A percentile compares a stretch with the other conserved stretches of the same genome.
Conservation (phyloP, 2,113 vertebrate species). For the Aleadryas rufinucha region DNA sequence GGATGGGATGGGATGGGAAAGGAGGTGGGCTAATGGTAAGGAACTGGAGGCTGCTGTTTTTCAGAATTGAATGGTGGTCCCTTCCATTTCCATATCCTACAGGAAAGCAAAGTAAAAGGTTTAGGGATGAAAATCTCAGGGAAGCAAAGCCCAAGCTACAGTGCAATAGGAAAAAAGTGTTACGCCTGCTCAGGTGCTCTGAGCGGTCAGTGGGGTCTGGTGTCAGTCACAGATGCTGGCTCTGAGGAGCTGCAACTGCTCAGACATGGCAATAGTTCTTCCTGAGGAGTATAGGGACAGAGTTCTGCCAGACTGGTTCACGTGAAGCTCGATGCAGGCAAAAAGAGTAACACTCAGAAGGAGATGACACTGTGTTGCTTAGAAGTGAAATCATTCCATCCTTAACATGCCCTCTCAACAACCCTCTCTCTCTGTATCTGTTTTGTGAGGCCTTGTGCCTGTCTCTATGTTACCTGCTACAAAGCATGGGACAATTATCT, state of each 20-base stretch:
- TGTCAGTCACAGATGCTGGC: neutral
- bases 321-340: rapidly evolving
- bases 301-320: neutral
- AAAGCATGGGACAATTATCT: neutral
- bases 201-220: neutral
- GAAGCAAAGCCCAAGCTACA: neutral
- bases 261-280: neutral
- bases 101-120: neutral
- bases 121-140: neutral
- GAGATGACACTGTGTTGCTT: neutral
- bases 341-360: neutral
- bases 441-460: neutral
- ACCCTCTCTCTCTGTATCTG: rapidly evolving
- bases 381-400: neutral
- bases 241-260: neutral
- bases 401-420: rapidly evolving
- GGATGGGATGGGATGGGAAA: neutral
- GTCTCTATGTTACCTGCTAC: neutral
- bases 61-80: neutral
- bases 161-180: neutral
- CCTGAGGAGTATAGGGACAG: neutral
- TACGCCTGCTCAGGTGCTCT: neutral
- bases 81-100: neutral
- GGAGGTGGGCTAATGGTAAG: neutral
- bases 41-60: neutral